Conservation (phyloP, 2,113 vertebrate genomes). For the Barnardius zonarius region DNA sequence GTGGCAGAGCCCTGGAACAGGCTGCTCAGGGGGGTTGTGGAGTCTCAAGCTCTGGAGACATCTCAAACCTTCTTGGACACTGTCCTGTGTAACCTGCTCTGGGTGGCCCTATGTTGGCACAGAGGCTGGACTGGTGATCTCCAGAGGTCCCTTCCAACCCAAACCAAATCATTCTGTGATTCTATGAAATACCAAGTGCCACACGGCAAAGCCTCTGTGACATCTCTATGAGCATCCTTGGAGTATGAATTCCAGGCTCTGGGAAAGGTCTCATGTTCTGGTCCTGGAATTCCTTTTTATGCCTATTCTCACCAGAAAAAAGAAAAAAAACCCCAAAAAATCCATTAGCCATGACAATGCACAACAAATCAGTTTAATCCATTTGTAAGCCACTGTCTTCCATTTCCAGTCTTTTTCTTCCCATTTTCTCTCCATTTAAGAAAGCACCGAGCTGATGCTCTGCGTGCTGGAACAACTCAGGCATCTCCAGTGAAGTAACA, state of each 20-base stretch:
- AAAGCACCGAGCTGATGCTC: too few relatives aligned
- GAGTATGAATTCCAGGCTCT: rapidly evolving
- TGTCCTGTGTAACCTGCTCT: neutral
- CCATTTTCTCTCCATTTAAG: too few relatives aligned
- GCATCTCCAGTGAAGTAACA: rapidly evolving
- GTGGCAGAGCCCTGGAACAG: neutral
- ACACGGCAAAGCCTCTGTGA: neutral
- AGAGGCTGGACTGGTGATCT: neutral
- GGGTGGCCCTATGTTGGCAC: neutral
- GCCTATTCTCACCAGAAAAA: too few relatives aligned
- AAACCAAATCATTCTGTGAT: neutral
- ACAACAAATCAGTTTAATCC: rapidly evolving
- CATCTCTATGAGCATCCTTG: neutral
- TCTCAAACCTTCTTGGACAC: neutral
- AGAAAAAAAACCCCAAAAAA: too few relatives aligned
- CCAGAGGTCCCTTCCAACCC: neutral
- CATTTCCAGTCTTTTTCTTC: neutral
- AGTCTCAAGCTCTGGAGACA: neutral
- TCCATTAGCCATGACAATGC: neutral
- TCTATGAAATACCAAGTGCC: neutral
- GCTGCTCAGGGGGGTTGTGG: neutral
- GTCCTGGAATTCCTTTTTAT: neutral
- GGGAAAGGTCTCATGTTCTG: rapidly evolving
- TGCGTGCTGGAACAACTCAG: rapidly evolving
- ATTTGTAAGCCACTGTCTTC: neutral